Percentiles rank a stretch among this genome's conserved stretches.
Conservation (phyloP, 2,113 vertebrate species). For the Xyliphius kryptos region DNA sequence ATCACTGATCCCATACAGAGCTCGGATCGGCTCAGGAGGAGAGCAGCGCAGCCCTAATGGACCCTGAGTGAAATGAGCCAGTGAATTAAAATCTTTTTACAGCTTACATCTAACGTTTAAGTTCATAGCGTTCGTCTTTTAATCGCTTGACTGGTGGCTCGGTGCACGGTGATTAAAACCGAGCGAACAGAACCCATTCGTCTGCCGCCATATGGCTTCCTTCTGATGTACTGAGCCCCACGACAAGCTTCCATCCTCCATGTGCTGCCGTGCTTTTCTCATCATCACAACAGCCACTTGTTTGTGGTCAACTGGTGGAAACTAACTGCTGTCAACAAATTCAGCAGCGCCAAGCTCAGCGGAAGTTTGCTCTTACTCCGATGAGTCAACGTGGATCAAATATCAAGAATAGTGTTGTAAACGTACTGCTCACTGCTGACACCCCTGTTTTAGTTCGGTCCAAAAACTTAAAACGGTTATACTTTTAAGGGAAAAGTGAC, state of each 20-base stretch:
- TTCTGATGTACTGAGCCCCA: not conserved
- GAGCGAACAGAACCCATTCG: not conserved
- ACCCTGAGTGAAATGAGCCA: not conserved
- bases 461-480: too few relatives aligned
- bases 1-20: slow-evolving; percentile 11
- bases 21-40: not conserved
- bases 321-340: not conserved
- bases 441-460: too few relatives aligned
- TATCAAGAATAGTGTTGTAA: too few relatives aligned
- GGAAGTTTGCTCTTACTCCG: too few relatives aligned
- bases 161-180: not conserved
- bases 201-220: not conserved
- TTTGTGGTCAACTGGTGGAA: not conserved
- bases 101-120: not conserved
- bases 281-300: not conserved
- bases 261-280: not conserved
- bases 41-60: not conserved
- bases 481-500: too few relatives aligned
- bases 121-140: not conserved
- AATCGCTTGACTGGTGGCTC: not conserved
- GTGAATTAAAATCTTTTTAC: not conserved
- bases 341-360: not conserved
- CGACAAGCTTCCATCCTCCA: too few relatives aligned
- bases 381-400: too few relatives aligned
- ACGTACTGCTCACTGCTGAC: too few relatives aligned